Percentiles rank a stretch among this genome's conserved stretches.
Conservation (phyloP, 2,113 vertebrate genomes). For the Chitala chitala region DNA sequence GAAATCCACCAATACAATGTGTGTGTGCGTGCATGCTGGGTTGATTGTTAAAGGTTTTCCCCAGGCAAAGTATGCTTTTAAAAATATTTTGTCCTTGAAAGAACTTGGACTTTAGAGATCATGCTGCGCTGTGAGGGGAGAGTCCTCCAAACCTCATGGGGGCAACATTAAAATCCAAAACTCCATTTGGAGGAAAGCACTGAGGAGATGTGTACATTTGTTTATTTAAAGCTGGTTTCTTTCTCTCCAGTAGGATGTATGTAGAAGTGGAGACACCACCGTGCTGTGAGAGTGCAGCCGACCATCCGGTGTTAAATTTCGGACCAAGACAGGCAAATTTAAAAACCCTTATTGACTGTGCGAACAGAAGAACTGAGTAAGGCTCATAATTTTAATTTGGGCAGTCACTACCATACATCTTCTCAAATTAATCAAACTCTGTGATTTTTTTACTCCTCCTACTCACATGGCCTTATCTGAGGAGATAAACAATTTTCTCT, state of each 20-base stretch:
- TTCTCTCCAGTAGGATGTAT: too few relatives aligned
- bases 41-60: background rate
- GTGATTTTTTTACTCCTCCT: background rate
- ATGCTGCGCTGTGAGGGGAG: background rate
- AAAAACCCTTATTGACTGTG: background rate
- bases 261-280: background rate
- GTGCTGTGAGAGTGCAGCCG: background rate
- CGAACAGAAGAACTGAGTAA: background rate
- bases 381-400: background rate
- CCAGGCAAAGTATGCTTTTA: background rate
- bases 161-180: background rate
- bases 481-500: background rate
- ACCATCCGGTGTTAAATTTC: background rate
- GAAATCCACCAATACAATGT: too few relatives aligned
- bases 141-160: background rate
- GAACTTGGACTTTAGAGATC: background rate
- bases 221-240: background rate
- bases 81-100: background rate
- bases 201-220: too few relatives aligned
- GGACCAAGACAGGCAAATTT: background rate
- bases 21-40: background rate
- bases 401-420: background rate
- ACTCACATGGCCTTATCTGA: background rate
- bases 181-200: too few relatives aligned
- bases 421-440: background rate